Conservation (phyloP, 2,797 vertebrate species). For the Cirrhinus molitorella region DNA sequence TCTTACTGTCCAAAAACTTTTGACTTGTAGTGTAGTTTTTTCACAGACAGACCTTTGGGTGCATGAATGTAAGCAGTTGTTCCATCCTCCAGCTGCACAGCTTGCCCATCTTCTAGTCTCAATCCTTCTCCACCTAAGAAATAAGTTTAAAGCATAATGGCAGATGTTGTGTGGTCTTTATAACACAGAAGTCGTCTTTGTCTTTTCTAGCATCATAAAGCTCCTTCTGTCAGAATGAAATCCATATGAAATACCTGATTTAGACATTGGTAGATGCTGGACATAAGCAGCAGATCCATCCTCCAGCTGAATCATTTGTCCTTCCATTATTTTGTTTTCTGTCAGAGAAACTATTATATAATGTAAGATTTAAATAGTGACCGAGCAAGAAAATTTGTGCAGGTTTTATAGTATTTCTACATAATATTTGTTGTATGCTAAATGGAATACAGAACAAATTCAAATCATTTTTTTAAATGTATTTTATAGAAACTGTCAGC, state of each 20-base stretch:
- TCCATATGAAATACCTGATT: constrained; percentile 81
- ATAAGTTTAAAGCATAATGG: not conserved
- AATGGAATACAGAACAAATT: too few relatives aligned
- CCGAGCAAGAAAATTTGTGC: not conserved
- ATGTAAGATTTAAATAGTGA: constrained; percentile 2
- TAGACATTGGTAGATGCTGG: constrained; percentile 93
- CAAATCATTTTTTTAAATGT: too few relatives aligned
- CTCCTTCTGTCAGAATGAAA: not conserved
- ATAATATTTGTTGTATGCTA: not conserved
- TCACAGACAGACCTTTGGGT: constrained; percentile 87
- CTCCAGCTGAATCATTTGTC: constrained; percentile 97
- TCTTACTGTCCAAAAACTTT: too few relatives aligned
- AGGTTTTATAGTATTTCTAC: not conserved
- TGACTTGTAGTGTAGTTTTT: too few relatives aligned
- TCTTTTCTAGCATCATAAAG: not conserved
- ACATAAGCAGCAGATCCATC: constrained; percentile 98
- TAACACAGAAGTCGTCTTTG: not conserved
- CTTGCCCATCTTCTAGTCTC: constrained; percentile 96
- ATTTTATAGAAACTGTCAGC: too few relatives aligned
- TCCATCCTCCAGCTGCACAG: constrained; percentile 96
- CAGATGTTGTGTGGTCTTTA: not conserved
- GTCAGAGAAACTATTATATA: constrained; percentile 69
- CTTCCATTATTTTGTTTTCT: constrained; percentile 96
- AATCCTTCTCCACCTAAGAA: constrained; percentile 87
- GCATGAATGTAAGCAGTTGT: constrained; percentile 97